phyloP scores from a whole-genome alignment of 1,140 invertebrate species.

The Cydia amplana region DNA sequence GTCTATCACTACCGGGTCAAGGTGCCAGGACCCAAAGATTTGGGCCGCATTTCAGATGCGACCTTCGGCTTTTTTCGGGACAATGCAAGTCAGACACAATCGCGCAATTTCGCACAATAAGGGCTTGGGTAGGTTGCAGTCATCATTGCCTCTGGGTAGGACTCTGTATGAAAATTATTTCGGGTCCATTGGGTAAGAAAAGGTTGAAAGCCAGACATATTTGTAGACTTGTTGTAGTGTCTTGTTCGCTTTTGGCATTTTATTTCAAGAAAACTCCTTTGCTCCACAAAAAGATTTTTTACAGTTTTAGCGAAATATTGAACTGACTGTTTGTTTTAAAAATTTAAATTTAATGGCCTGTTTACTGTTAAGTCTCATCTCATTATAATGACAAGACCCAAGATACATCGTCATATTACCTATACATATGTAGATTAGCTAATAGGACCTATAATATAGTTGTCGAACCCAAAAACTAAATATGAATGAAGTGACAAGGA shows the following conservation, averaged over 20 bases:
- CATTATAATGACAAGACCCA: too few relatives aligned
- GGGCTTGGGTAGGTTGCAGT: conserved; percentile 14
- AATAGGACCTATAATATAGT: background rate
- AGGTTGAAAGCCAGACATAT: background rate
- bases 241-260: background rate
- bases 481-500: background rate
- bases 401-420: too few relatives aligned
- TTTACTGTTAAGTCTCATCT: too few relatives aligned
- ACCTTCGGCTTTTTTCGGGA: conserved; percentile 35
- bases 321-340: too few relatives aligned
- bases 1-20: conserved; percentile 49
- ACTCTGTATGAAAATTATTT: background rate
- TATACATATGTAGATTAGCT: too few relatives aligned
- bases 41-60: conserved; percentile 37
- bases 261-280: too few relatives aligned
- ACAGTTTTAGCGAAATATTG: too few relatives aligned
- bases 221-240: background rate
- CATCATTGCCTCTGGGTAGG: background rate
- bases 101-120: conserved; percentile 20
- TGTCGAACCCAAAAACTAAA: background rate
- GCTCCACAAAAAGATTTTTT: too few relatives aligned
- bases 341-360: too few relatives aligned
- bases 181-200: background rate
- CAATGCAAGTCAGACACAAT: conserved; percentile 24
- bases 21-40: conserved; percentile 42